Evolutionary conservation across 2,888 invertebrate species (phyloP).

Genomic region (Tetrapedia diversipes): DNA sequence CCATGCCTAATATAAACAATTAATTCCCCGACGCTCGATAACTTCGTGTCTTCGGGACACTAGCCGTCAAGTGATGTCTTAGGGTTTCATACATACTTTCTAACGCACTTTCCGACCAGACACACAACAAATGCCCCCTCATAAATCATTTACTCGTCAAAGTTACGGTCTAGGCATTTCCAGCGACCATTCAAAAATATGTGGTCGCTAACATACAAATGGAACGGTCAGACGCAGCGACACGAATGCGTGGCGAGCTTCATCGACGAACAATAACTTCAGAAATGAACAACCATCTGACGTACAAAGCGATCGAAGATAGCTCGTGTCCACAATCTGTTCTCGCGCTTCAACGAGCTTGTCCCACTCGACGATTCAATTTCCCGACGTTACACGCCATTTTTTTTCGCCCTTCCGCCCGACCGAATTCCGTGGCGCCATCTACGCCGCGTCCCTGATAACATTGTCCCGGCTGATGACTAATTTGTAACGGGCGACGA

Average conservation of each 20-base stretch:
- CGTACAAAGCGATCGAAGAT: neutral
- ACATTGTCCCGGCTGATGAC: slow-evolving; percentile 47
- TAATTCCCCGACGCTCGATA: no score
- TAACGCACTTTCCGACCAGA: no score
- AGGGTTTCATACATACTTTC: no score
- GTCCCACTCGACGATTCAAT: slow-evolving; percentile 28
- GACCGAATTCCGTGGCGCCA: slow-evolving; percentile 12
- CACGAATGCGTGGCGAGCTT: neutral
- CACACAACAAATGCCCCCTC: no score
- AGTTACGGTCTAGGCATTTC: no score
- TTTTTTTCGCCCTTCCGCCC: neutral
- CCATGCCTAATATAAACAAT: no score
- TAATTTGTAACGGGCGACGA: slow-evolving; percentile 47
- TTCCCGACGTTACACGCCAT: slow-evolving; percentile 1
- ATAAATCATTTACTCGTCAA: no score
- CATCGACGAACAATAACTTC: neutral
- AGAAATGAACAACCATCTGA: neutral
- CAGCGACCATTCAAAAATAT: no score
- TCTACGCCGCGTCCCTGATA: slow-evolving; percentile 23
- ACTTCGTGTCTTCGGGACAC: no score
- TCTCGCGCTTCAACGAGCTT: slow-evolving; percentile 13
- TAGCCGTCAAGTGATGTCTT: no score
- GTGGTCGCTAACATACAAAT: no score
- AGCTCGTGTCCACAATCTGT: slow-evolving; percentile 3
- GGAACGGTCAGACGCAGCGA: neutral